phyloP scores from a whole-genome alignment of 2,797 vertebrate genomes.

The Myioborus melanocephalus region DNA sequence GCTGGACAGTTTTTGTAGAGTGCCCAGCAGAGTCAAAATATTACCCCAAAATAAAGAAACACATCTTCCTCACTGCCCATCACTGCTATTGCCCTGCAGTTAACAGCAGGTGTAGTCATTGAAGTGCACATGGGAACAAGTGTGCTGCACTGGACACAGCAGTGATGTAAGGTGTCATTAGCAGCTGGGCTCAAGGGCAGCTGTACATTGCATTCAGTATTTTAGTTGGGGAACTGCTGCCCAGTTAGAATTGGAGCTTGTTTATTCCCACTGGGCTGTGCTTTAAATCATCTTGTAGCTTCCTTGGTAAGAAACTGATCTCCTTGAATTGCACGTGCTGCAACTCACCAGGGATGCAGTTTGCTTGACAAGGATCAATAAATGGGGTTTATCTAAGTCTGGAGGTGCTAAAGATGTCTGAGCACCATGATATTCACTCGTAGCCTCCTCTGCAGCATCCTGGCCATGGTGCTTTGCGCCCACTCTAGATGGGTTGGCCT shows the following conservation, averaged over 20 bases:
- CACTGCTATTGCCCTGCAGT: neutral
- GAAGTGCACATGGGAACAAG: neutral
- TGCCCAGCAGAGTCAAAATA: neutral
- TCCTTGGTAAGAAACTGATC: neutral
- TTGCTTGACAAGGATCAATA: neutral
- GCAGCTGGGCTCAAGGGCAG: neutral
- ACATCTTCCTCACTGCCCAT: neutral
- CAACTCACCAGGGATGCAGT: neutral
- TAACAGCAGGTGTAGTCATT: neutral
- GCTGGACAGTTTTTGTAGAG: neutral
- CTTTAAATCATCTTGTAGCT: constrained; percentile 4
- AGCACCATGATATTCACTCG: rapidly evolving
- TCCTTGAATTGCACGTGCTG: neutral
- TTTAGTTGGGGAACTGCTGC: neutral
- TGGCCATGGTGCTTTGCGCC: neutral
- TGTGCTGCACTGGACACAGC: neutral
- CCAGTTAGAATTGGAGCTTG: neutral
- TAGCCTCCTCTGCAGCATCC: neutral
- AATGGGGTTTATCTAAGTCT: neutral
- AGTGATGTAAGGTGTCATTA: neutral
- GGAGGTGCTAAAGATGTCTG: neutral
- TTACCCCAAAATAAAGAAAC: too few species aligned
- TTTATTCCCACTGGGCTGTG: neutral
- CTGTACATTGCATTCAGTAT: neutral
- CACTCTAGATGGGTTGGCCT: neutral